Percentiles rank a stretch among this genome's conserved stretches.
Conservation (phyloP, 2,113 vertebrate genomes). For the Dryoscopus gambensis region DNA sequence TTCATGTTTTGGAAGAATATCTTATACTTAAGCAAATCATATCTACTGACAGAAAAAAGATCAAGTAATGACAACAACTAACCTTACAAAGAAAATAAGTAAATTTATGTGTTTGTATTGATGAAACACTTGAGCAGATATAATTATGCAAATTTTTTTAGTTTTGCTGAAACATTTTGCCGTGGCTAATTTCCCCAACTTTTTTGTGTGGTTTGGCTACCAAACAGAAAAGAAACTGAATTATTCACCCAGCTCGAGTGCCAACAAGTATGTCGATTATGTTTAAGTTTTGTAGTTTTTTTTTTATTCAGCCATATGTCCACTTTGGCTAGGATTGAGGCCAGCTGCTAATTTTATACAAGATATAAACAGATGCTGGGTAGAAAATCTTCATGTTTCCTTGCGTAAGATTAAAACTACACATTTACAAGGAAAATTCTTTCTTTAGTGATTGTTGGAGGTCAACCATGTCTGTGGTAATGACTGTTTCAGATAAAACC, state of each 20-base stretch:
- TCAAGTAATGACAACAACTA: background rate
- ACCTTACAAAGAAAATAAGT: background rate
- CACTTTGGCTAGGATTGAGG: constrained; percentile 26
- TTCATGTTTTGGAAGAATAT: background rate
- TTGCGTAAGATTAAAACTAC: background rate
- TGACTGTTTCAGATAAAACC: background rate
- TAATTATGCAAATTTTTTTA: background rate
- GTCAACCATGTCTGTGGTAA: background rate
- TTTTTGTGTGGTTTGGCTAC: background rate
- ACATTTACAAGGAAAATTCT: background rate
- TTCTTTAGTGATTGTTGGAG: background rate
- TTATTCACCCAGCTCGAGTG: background rate
- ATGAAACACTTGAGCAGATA: background rate
- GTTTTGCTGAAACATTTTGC: background rate
- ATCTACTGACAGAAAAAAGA: background rate
- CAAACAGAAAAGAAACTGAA: background rate
- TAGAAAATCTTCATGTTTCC: background rate
- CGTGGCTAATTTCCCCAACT: background rate
- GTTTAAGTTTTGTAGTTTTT: constrained; percentile 54
- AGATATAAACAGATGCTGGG: constrained; percentile 23
- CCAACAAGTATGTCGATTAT: constrained; percentile 47
- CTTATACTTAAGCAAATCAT: background rate
- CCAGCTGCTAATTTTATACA: constrained; percentile 43
- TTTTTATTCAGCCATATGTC: constrained; percentile 43
- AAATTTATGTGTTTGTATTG: background rate